Percentiles rank a stretch among this genome's conserved stretches.
Evolutionary conservation across 2,113 vertebrate genomes (phyloP).

Genomic region (Rhineura floridana): DNA sequence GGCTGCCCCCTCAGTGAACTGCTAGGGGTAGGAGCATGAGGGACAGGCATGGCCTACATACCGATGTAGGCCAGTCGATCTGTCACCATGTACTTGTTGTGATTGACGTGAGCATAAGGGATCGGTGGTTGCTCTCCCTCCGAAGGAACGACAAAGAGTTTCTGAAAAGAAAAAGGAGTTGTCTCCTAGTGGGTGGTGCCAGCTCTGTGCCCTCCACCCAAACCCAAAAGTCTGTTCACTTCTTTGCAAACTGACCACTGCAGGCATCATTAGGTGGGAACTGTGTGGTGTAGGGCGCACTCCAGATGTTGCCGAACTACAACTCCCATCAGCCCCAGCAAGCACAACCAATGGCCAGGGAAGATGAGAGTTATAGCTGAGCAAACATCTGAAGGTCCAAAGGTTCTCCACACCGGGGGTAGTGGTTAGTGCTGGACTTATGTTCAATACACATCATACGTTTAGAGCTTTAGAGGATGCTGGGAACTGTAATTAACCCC

Average conservation of each 20-base stretch:
- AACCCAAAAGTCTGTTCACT: not conserved
- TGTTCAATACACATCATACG: too few species aligned
- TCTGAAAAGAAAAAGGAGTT: conserved; percentile 62
- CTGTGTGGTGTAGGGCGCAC: too few species aligned
- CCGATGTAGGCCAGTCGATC: conserved; percentile 83
- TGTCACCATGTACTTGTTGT: conserved; percentile 88
- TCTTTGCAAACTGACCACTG: not conserved
- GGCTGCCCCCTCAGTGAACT: not conserved
- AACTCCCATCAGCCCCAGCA: not conserved
- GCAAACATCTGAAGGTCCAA: too few species aligned
- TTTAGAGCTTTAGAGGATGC: too few species aligned
- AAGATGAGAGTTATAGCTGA: too few species aligned
- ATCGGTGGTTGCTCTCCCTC: conserved; percentile 72
- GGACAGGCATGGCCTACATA: conserved; percentile 29
- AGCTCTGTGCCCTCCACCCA: not conserved
- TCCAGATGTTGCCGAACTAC: not conserved
- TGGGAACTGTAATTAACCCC: too few species aligned
- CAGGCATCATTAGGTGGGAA: too few species aligned
- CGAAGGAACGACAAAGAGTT: conserved; percentile 78
- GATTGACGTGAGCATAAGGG: conserved; percentile 81
- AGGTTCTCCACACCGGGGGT: too few species aligned
- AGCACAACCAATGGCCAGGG: not conserved
- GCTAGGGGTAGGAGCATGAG: not conserved
- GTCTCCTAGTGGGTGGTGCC: not conserved
- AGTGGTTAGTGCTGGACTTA: not conserved